Base-by-base conservation (phyloP, 2,113 vertebrate genomes). In the Strix aluco region DNA sequence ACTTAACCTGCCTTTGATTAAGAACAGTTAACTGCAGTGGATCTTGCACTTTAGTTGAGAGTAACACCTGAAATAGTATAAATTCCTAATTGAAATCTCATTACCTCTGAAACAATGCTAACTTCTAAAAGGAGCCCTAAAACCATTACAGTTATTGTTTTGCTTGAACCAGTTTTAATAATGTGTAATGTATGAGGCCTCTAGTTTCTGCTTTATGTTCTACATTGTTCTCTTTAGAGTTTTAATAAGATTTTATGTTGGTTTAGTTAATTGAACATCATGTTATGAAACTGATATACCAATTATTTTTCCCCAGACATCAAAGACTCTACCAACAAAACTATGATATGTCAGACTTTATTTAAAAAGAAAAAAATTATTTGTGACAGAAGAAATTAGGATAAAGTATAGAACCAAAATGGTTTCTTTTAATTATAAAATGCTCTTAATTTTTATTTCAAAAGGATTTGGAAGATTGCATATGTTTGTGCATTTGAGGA, bases 231-330 rank as follows among this genome's bases (percentile, higher is more conserved):
- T 82, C 38, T 62, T 61, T 17, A 42, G 21, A 91, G 74, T 17
- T 88, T 92, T 70, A 92, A 87, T 88, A 91, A 54, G 30, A 70
- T 14, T 92, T 83, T 77, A 58, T 94, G 38, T 3, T 81, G 51
- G 62, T 96, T 94, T 89, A 92, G 82, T 97, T 97, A 95, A 91
- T 82, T 75, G 57, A 93, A 42, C 59, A 86, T 95, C 32, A 11
- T 77, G 19, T 96, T 95, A 86, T 88, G 36, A 95, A 96, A 93
- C 52, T 72, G 19, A 58, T 92, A 30, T 82, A 81, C 55, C 30
- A 67, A 12, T 89, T 97, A 61, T 86, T 97, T 97, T 86, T 95
- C 58, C 79, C n/a, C 40, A 75, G 91, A 42, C 54, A 80, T 77
- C 69, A 79, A 85, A 27, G 10, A 42, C 83, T 8, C 88, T 91